Percentiles rank a stretch among this genome's conserved stretches.
Conservation (phyloP, 2,888 invertebrate species). For the Lordiphosa fenestrarum region DNA sequence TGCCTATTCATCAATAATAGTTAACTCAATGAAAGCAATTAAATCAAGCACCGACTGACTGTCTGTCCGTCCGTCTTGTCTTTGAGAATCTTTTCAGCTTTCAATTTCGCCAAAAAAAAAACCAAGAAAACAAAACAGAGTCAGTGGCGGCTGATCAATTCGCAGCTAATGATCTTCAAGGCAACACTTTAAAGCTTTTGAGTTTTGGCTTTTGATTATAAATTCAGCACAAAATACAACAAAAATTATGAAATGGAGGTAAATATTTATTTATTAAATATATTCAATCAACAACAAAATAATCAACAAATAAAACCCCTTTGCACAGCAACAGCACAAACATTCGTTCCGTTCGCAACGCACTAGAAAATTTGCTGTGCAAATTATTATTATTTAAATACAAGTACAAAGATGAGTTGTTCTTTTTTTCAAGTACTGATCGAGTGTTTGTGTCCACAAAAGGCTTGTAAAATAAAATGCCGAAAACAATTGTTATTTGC, state of each 20-base stretch:
- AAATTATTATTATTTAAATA: conserved; percentile 15
- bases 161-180: conserved; percentile 38
- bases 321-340: no score
- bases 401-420: conserved; percentile 11
- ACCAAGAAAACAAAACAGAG: not conserved
- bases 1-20: conserved; percentile 42
- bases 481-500: no score
- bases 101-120: conserved; percentile 1
- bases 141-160: conserved; percentile 8
- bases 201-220: conserved; percentile 27
- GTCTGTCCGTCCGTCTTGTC: conserved; percentile 14
- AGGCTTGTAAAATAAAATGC: no score
- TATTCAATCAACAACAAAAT: no score
- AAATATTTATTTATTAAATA: no score
- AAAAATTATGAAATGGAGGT: conserved; percentile 8
- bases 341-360: conserved; percentile 1
- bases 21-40: conserved; percentile 71
- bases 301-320: no score
- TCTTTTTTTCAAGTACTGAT: conserved; percentile 19
- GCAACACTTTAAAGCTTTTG: conserved; percentile 33
- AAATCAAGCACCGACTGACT: conserved; percentile 44
- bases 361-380: conserved; percentile 4
- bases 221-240: conserved; percentile 29
- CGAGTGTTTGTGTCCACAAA: conserved; percentile 19
- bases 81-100: conserved; percentile 17